Conservation (phyloP, 2,797 vertebrate species). For the Podarcis siculus region DNA sequence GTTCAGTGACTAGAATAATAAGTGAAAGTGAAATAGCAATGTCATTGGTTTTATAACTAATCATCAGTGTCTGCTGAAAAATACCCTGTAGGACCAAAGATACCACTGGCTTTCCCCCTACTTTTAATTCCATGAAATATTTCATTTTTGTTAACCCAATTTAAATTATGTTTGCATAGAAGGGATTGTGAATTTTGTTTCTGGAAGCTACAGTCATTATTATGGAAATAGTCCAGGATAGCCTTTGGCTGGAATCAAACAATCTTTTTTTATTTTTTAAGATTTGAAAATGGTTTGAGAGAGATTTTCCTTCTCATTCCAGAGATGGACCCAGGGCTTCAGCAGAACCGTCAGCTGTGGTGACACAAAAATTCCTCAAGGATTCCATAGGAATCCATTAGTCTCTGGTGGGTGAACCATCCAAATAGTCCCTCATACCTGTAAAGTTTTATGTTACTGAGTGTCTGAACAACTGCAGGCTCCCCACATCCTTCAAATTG, state of each 20-base stretch:
- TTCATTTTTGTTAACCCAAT: slow-evolving; percentile 19
- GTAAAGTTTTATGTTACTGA: too few species aligned
- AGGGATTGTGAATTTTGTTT: slow-evolving; percentile 16
- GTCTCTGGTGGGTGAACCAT: background rate
- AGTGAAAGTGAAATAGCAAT: slow-evolving; percentile 54
- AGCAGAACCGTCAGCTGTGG: background rate
- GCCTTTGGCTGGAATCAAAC: background rate
- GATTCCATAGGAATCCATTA: background rate
- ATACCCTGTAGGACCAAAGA: slow-evolving; percentile 16
- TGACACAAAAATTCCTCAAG: background rate
- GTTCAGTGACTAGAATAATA: slow-evolving; percentile 60
- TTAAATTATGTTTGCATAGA: slow-evolving; percentile 65
- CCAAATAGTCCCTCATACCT: too few species aligned
- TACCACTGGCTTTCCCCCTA: background rate
- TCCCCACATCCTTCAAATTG: background rate
- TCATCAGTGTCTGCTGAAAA: slow-evolving; percentile 55
- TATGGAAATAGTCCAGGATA: slow-evolving; percentile 46
- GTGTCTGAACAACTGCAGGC: too few species aligned
- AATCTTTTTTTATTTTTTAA: background rate
- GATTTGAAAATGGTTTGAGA: background rate
- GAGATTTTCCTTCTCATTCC: background rate
- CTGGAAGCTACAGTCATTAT: slow-evolving; percentile 43
- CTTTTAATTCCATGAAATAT: slow-evolving; percentile 22
- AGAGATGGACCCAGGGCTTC: background rate
- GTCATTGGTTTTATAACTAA: slow-evolving; percentile 34